Evolutionary conservation across 2,113 vertebrate genomes (phyloP).

Genomic region (Microcebus griseorufus): DNA sequence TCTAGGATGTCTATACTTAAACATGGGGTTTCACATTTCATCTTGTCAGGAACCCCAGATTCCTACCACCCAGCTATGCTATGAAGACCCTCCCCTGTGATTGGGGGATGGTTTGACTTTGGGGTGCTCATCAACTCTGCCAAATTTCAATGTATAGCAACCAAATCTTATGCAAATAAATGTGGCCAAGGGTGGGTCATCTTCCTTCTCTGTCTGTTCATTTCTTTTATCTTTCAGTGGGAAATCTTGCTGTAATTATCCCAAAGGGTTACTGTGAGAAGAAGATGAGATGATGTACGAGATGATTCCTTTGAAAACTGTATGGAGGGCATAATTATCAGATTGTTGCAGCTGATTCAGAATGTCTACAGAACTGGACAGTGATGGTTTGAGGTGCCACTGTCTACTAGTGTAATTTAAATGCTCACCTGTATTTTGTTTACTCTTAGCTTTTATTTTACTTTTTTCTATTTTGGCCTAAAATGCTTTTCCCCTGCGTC

Average conservation of each 20-base stretch:
- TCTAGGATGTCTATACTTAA: background rate
- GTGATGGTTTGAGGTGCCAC: background rate
- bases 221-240: conserved; percentile 34
- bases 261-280: conserved; percentile 36
- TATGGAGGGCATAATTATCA: conserved; percentile 10
- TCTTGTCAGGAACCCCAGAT: background rate
- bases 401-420: background rate
- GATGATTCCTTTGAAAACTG: conserved; percentile 42
- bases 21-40: background rate
- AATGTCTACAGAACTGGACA: background rate
- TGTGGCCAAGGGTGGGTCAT: background rate
- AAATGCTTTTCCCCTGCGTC: background rate
- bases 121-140: background rate
- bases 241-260: conserved; percentile 49
- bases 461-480: background rate
- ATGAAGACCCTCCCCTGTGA: background rate
- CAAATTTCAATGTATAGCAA: background rate
- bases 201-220: background rate
- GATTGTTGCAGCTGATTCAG: background rate
- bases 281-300: conserved; percentile 52
- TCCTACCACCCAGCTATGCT: background rate
- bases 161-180: background rate
- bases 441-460: background rate
- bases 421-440: background rate
- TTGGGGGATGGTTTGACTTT: background rate